These are phyloP conservation scores for Chloropsis hardwickii DNA, from an alignment of 2,113 vertebrate species.

Conservation along the genomic window DNA sequence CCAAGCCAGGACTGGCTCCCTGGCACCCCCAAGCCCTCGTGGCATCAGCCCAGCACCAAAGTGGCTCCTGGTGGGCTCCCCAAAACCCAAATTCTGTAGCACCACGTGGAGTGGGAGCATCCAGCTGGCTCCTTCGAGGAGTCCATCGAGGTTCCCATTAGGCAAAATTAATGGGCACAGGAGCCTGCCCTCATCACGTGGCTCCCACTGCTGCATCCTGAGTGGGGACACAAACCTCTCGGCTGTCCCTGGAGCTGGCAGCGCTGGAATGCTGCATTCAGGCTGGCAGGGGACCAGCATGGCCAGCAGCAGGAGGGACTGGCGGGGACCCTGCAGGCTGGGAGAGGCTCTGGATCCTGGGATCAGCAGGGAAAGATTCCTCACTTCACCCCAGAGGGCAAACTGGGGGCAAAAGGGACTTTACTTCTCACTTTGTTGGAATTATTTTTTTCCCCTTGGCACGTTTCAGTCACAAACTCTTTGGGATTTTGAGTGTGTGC, in stretches of 20 bases:
- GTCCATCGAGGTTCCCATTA: neutral
- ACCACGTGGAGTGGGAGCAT: fast-evolving
- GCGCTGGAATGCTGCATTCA: neutral
- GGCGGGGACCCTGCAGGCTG: neutral
- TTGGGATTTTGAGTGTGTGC: neutral
- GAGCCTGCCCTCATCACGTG: neutral
- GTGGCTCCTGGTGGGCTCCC: neutral
- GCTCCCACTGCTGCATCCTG: constrained; percentile 17
- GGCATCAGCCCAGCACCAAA: neutral
- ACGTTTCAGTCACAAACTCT: neutral
- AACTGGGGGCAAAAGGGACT: neutral
- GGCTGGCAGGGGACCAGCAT: neutral
- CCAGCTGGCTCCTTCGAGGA: neutral
- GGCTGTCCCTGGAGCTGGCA: neutral
- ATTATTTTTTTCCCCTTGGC: neutral
- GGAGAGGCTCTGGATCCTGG: neutral
- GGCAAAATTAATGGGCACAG: neutral
- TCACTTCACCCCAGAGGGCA: no score
- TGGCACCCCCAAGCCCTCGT: neutral
- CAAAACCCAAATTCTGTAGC: fast-evolving
- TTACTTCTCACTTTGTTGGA: neutral
- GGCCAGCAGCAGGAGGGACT: neutral
- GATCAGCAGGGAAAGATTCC: neutral
- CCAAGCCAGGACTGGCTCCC: neutral
- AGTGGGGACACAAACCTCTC: fast-evolving